phyloP scores from a whole-genome alignment of 1,140 invertebrate genomes.

The Aphelenchoides besseyi region DNA sequence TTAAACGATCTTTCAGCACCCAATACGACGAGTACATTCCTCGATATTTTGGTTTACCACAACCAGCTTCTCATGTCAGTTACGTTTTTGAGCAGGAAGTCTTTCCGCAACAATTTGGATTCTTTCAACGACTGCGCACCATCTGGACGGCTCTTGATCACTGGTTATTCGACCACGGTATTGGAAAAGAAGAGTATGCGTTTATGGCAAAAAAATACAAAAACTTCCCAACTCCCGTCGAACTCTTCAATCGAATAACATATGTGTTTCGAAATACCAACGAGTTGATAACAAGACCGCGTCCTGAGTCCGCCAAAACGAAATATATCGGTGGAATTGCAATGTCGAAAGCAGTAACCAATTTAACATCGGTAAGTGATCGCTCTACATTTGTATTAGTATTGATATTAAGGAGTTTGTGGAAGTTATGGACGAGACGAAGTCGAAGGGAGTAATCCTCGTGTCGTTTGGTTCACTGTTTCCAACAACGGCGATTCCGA shows the following conservation, averaged over 20 bases:
- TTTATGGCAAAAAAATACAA: neutral
- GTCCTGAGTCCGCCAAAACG: neutral
- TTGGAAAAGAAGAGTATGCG: neutral
- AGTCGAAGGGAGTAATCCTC: neutral
- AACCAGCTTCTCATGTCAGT: neutral
- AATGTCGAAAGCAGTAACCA: neutral
- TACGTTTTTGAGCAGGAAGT: constrained; percentile 7
- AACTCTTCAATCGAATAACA: neutral
- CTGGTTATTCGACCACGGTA: neutral
- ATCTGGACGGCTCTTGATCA: neutral
- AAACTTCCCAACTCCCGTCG: neutral
- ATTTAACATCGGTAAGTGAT: neutral
- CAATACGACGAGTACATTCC: neutral
- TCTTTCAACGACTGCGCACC: neutral
- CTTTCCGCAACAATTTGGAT: neutral
- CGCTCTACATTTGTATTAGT: neutral
- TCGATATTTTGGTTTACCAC: neutral
- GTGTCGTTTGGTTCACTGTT: neutral
- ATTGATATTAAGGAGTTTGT: neutral
- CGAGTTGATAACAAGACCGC: neutral
- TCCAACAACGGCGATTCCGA: neutral
- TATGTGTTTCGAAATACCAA: constrained; percentile 13
- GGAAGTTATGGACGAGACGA: neutral
- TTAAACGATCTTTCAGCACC: too few relatives aligned
- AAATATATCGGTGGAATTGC: constrained; percentile 10